phyloP scores from a whole-genome alignment of 2,797 vertebrate species.

The Phrynocephalus vlangalii region DNA sequence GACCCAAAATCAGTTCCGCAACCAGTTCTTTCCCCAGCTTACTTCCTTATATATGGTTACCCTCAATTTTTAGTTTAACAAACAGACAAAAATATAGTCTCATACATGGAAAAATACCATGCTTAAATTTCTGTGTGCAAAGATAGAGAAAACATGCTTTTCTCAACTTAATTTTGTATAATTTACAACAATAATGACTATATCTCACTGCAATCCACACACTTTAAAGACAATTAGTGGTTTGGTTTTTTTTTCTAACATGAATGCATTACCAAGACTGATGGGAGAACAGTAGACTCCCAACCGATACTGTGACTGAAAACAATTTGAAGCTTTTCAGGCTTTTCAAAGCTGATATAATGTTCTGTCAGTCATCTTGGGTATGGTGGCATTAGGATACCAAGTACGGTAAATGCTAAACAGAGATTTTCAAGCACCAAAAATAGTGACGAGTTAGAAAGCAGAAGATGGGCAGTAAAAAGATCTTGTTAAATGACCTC shows the following conservation, averaged over 20 bases:
- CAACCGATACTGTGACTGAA: not conserved
- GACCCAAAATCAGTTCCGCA: too few species aligned
- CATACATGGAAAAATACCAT: too few species aligned
- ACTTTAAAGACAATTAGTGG: not conserved
- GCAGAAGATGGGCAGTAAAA: not conserved
- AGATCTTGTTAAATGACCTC: slow-evolving; percentile 25
- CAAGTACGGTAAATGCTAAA: not conserved
- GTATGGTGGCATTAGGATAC: not conserved
- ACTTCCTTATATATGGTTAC: too few species aligned
- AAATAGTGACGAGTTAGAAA: not conserved
- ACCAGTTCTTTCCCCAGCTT: too few species aligned
- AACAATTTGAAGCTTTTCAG: not conserved
- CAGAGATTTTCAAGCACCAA: not conserved
- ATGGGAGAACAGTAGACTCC: not conserved
- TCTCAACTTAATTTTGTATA: too few species aligned
- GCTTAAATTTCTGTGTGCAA: not conserved
- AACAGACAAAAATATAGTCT: too few species aligned
- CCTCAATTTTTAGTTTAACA: too few species aligned
- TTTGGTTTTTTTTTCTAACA: not conserved
- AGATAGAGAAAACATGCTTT: not conserved
- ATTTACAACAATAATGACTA: not conserved
- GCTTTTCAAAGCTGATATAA: not conserved
- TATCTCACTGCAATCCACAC: not conserved
- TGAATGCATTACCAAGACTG: not conserved
- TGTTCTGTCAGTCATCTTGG: not conserved